phyloP scores from a whole-genome alignment of 2,113 vertebrate genomes.

The Xyrauchen texanus region DNA sequence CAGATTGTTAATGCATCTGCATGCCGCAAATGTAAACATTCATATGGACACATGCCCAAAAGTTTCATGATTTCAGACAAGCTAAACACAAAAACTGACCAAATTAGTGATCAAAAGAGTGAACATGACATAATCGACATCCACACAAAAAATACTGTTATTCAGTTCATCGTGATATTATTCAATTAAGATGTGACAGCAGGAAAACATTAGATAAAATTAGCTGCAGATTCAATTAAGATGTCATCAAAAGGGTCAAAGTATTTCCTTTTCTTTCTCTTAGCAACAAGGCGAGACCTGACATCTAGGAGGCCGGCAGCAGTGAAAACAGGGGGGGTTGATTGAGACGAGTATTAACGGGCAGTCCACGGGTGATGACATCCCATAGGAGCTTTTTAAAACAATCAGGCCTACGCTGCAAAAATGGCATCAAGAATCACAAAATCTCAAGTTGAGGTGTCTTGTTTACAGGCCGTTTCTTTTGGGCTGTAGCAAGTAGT shows the following conservation, averaged over 20 bases:
- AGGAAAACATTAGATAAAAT: conserved; percentile 34
- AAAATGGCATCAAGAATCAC: no score
- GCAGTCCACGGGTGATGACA: no score
- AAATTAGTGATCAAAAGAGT: background rate
- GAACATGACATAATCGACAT: background rate
- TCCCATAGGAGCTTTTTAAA: no score
- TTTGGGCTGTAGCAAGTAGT: no score
- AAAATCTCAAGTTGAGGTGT: no score
- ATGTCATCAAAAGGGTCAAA: background rate
- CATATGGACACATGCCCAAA: background rate
- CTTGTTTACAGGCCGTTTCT: no score
- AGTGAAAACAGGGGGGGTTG: background rate
- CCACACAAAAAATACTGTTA: conserved; percentile 23
- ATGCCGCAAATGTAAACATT: no score
- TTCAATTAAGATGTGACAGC: conserved; percentile 10
- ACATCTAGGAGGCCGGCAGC: background rate
- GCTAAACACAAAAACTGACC: conserved; percentile 21
- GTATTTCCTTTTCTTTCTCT: conserved; percentile 27
- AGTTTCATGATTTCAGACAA: background rate
- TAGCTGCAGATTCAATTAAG: background rate
- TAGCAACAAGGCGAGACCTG: conserved; percentile 32
- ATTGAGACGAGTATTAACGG: no score
- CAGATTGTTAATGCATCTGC: background rate
- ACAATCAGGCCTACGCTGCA: no score
- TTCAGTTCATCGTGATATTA: background rate